These are phyloP conservation scores for Amphiprion percula DNA, from an alignment of 2,113 vertebrate species.

Conservation along the genomic window DNA sequence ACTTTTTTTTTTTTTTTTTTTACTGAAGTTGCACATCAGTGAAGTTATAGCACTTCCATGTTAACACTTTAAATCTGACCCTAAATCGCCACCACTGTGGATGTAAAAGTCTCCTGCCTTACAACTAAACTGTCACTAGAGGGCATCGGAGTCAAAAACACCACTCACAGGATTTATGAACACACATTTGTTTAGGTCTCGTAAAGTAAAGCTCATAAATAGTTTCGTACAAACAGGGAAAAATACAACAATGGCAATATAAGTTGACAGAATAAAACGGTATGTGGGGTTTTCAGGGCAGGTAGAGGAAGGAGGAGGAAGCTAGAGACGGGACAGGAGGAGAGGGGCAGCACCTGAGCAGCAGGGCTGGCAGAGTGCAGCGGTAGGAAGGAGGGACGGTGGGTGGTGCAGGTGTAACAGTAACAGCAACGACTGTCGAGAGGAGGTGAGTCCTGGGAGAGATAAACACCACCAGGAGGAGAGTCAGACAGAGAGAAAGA, in stretches of 20 bases:
- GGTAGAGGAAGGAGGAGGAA: neutral
- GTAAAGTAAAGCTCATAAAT: neutral
- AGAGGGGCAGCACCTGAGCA: conserved; percentile 86
- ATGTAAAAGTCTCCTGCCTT: conserved; percentile 1
- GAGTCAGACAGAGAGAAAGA: conserved; percentile 65
- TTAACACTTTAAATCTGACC: too few relatives aligned
- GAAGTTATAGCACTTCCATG: neutral
- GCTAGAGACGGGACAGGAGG: conserved; percentile 12
- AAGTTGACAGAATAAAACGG: neutral
- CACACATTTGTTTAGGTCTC: neutral
- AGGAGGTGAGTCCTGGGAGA: conserved; percentile 89
- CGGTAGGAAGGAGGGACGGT: conserved; percentile 89
- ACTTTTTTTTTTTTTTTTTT: too few relatives aligned
- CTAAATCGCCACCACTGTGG: too few relatives aligned
- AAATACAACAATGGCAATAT: neutral
- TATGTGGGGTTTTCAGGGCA: neutral
- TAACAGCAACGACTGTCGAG: conserved; percentile 88
- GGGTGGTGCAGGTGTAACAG: conserved; percentile 91
- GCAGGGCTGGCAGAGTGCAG: conserved; percentile 88
- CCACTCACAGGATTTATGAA: neutral
- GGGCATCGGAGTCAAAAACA: conserved; percentile 49
- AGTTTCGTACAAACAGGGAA: neutral
- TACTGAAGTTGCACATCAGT: too few relatives aligned
- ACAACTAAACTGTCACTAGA: conserved; percentile 43
- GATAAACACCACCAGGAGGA: conserved; percentile 42